A percentile compares a stretch with the other conserved stretches of the same genome.
Conservation (phyloP, 2,113 vertebrate genomes). For the Melozone crissalis region DNA sequence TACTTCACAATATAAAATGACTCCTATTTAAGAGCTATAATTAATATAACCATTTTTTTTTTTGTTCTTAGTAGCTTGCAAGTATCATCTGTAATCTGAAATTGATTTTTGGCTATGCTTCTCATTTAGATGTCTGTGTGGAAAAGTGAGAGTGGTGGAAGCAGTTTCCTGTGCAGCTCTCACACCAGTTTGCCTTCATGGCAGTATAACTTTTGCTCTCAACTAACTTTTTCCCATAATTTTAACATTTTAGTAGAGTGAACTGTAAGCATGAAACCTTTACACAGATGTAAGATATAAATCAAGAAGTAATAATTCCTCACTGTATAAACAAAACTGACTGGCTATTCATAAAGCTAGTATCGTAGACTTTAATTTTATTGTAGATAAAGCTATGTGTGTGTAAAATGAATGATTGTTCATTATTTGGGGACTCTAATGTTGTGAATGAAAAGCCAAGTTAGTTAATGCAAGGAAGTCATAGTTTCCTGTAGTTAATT, state of each 20-base stretch:
- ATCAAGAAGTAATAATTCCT: neutral
- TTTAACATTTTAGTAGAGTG: neutral
- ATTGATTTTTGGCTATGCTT: neutral
- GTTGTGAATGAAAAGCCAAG: neutral
- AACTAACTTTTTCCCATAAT: neutral
- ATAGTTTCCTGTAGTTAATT: neutral
- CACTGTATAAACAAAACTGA: neutral
- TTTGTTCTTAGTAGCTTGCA: neutral
- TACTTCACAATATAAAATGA: neutral
- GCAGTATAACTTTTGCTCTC: neutral
- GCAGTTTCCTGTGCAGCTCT: neutral
- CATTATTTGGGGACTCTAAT: neutral
- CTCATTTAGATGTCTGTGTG: neutral
- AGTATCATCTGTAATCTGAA: neutral
- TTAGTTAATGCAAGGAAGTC: neutral
- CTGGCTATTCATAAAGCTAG: neutral
- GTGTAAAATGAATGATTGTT: neutral
- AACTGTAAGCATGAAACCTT: neutral
- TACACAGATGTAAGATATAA: neutral
- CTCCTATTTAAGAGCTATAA: neutral
- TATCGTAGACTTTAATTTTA: neutral
- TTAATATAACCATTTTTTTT: neutral
- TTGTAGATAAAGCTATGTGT: neutral
- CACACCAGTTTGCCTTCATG: neutral
- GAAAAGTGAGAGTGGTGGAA: neutral